Base-by-base conservation (phyloP, 37 sponge, comb jelly and placozoan species). In the Axinella damicornis region DNA sequence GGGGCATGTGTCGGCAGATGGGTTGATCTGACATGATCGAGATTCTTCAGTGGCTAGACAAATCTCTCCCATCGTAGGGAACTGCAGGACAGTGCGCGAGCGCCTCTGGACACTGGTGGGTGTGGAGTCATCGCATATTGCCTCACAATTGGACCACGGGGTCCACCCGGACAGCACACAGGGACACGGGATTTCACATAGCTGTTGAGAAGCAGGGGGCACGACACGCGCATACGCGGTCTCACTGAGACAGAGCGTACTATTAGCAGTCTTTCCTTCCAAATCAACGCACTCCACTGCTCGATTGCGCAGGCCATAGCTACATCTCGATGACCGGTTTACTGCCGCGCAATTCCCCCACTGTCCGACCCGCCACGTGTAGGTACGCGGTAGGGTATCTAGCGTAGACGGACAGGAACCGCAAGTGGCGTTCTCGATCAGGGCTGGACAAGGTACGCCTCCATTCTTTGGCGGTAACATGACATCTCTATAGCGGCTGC, bases 101-200 rank as follows among this genome's bases (percentile, higher is more conserved):
- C 84, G 54, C 0, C 0, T 37, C 17, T 20, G 52, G n/a, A 41
- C 20, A 31, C 40, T 54, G 13, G 53, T 15, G 37, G 78, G 66
- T 25, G 53, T 19, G 15, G 53, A 0, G 66, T 2, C 34, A 53
- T 9, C n/a, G 34, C 46, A 71, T 24, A 12, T 11, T 2, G 72
- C n/a, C n/a, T 22, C n/a, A 17, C 69, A 68, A 9, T 32, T 0
- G 19, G 46, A 46, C 64, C 64, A 83, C 36, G 52, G n/a, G 5
- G 35, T 30, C 84, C 84, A 83, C 21, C 21, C 75, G 13, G 65
- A 31, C n/a, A 83, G 32, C n/a, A 54, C 2, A 39, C 84, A 83
- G 17, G 65, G 53, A 65, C 84, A 83, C 2, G 84, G 84, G 0
- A 74, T 20, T 34, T 83, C 57, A 32, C 84, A 83, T 33, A 73